phyloP scores from a whole-genome alignment of 2,888 invertebrate species.

The Alitta virens region DNA sequence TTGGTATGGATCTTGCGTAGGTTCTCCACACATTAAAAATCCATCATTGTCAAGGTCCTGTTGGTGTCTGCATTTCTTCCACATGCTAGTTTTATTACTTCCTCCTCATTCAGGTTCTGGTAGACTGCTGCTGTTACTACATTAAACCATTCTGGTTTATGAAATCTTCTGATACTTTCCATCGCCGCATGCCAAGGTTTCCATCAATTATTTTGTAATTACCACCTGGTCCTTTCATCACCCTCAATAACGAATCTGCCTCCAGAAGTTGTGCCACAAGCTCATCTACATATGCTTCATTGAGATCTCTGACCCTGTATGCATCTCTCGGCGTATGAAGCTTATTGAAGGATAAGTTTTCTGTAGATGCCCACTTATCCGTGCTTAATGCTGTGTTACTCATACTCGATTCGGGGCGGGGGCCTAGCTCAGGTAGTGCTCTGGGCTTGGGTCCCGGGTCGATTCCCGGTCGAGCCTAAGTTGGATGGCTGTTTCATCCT shows the following conservation, averaged over 20 bases:
- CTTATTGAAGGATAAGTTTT: too few relatives aligned
- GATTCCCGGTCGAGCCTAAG: too few relatives aligned
- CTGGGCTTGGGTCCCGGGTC: too few relatives aligned
- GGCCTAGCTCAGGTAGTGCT: too few relatives aligned
- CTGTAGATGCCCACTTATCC: too few relatives aligned
- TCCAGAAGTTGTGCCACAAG: background rate
- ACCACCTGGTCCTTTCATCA: background rate
- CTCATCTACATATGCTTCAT: background rate
- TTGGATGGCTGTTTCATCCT: too few relatives aligned
- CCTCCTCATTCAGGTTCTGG: background rate
- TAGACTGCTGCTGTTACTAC: background rate
- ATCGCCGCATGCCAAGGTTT: background rate
- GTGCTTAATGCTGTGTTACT: too few relatives aligned
- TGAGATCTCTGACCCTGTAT: background rate
- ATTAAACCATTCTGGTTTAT: background rate
- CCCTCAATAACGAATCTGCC: background rate
- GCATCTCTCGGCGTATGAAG: background rate
- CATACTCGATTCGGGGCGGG: too few relatives aligned
- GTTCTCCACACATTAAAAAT: background rate
- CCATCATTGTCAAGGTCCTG: background rate
- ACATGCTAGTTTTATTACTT: background rate
- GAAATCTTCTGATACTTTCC: background rate
- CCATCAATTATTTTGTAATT: background rate
- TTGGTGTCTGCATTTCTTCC: background rate
- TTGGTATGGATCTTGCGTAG: background rate